Percentiles rank a stretch among this genome's conserved stretches.
These are phyloP conservation scores for Ictidomys tridecemlineatus DNA, from an alignment of 2,113 vertebrate species.

Conservation along the genomic window DNA sequence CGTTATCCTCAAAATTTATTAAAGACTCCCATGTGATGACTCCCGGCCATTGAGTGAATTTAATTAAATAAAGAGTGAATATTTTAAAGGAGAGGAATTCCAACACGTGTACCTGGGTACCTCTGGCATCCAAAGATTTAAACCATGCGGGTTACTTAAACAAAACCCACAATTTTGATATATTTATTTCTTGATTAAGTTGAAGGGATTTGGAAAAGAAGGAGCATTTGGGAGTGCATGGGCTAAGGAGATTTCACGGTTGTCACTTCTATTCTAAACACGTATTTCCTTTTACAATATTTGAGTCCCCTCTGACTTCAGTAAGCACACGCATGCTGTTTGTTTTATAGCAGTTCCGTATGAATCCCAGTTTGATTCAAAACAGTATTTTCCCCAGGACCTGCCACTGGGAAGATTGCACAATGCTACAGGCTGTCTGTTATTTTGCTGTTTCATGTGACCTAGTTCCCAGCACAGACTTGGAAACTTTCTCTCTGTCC, in stretches of 20 bases:
- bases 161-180: background rate
- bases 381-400: background rate
- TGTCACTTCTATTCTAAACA: constrained; percentile 45
- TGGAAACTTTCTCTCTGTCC: background rate
- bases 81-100: constrained; percentile 40
- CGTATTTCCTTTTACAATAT: background rate
- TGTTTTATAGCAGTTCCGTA: background rate
- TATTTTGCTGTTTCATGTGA: background rate
- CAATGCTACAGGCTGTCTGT: background rate
- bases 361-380: constrained; percentile 14
- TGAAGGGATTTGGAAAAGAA: constrained; percentile 15
- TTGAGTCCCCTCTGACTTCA: constrained; percentile 5
- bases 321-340: background rate
- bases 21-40: constrained; percentile 6
- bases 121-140: constrained; percentile 37
- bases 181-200: background rate
- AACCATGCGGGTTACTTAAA: background rate
- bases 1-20: background rate
- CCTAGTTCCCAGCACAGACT: background rate
- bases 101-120: background rate
- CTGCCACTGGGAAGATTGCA: background rate
- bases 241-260: background rate
- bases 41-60: background rate
- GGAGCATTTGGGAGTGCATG: background rate
- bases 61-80: constrained; percentile 54